Evolutionary conservation across 92 coral and sea anemone species (phyloP).

Genomic region (Desmophyllum pertusum): DNA sequence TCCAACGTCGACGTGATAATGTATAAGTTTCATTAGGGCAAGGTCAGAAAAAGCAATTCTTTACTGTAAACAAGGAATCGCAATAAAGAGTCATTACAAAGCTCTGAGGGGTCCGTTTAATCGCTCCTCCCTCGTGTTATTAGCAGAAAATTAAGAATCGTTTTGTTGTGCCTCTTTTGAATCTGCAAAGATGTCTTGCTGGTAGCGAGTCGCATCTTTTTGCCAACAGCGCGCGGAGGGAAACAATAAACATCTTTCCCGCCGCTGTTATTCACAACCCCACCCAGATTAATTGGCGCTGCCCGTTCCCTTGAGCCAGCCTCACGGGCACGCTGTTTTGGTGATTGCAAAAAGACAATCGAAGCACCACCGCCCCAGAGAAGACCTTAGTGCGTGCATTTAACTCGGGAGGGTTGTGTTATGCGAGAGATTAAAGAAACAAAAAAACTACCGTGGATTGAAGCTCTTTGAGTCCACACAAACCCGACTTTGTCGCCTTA

Average conservation of each 20-base stretch:
- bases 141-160: slow-evolving; percentile 33
- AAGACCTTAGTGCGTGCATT: not conserved
- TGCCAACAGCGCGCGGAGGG: slow-evolving; percentile 42
- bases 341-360: slow-evolving; percentile 23
- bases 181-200: slow-evolving; percentile 35
- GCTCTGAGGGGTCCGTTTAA: slow-evolving; percentile 36
- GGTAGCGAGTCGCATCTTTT: slow-evolving; percentile 38
- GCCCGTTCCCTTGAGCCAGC: slow-evolving; percentile 15
- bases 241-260: slow-evolving; percentile 33
- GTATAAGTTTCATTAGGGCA: slow-evolving; percentile 15
- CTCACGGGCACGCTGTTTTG: slow-evolving; percentile 38
- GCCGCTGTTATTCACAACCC: slow-evolving; percentile 13
- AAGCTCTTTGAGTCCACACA: not conserved
- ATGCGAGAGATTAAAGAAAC: slow-evolving; percentile 39
- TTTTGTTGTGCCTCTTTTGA: slow-evolving; percentile 41
- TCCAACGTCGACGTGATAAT: slow-evolving; percentile 14
- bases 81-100: slow-evolving; percentile 46
- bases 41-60: slow-evolving; percentile 24
- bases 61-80: slow-evolving; percentile 31
- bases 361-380: not conserved
- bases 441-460: slow-evolving; percentile 20
- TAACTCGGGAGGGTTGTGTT: slow-evolving; percentile 9
- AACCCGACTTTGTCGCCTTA: not conserved
- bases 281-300: slow-evolving; percentile 38
- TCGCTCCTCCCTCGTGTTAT: slow-evolving; percentile 42